Base-by-base conservation (phyloP, 64 coral and sea anemone species). In the Actinia tenebrosa region DNA sequence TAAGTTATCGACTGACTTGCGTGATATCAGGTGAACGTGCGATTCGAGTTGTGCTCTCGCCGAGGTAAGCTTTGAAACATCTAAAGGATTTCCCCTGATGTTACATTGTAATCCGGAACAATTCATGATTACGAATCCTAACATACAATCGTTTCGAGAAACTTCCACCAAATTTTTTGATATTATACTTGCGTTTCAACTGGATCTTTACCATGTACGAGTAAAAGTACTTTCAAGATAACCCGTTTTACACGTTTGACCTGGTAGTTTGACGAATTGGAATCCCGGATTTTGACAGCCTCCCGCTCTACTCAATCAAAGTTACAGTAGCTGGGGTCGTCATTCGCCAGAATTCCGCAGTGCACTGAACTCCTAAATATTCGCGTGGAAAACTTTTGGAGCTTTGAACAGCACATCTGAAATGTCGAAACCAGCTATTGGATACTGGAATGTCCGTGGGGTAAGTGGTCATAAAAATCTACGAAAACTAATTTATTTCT, bases 361-460 rank as follows among this genome's bases (percentile, higher is more conserved):
- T 75, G 69, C 26, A 42, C 26, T 75, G 42, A 42, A 3, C 26
- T 30, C 3, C 69, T 75, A 75, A 14, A 75, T 50, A 2, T 75
- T 25, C 3, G 8, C 69, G 1, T 25, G 1, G 9, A 75, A 42
- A 30, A 75, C 69, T 75, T 0, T 26, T n/a, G 25, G 11, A 5
- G 30, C 30, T 30, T 30, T 43, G n/a, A n/a, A 66, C 63, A 66
- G 63, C 19, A 66, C 19, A 66, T 11, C 15, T 26, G 42, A 75
- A 53, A 81, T 81, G 79, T 81, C 79, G 45, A 81, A 81, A 81
- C 71, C 69, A 9, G 44, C 43, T 37, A n/a, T 87, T 27, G 86
- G 71, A 16, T 87, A 87, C 52, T 87, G 86, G 86, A 87, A 87
- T 79, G 86, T 87, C 2, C 66, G 86, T 79, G 86, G 86, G 86